Percentiles rank a stretch among this genome's conserved stretches.
These are phyloP conservation scores for Diarsia brunnea DNA, from an alignment of 2,888 invertebrate species.

Conservation along the genomic window DNA sequence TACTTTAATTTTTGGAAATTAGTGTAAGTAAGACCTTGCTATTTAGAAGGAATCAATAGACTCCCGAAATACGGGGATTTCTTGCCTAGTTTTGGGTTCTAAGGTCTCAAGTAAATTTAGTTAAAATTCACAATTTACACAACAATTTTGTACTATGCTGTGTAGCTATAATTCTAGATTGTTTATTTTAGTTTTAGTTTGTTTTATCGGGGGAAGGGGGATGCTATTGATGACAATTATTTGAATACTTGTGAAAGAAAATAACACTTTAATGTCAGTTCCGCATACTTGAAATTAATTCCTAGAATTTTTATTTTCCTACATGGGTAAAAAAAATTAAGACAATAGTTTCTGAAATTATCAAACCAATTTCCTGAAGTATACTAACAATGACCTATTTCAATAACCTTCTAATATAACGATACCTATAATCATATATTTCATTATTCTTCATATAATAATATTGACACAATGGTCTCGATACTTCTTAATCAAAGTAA, in stretches of 20 bases:
- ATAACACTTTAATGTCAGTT: neutral
- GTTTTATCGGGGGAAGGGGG: too few species aligned
- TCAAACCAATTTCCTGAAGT: neutral
- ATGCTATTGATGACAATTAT: neutral
- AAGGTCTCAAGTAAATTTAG: too few species aligned
- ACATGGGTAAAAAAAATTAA: neutral
- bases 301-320: neutral
- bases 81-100: too few species aligned
- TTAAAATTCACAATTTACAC: too few species aligned
- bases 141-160: too few species aligned
- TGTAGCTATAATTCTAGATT: too few species aligned
- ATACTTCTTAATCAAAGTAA: conserved; percentile 34
- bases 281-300: neutral
- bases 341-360: neutral
- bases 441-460: neutral
- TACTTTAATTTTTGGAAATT: too few species aligned
- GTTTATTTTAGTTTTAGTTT: too few species aligned
- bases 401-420: too few species aligned
- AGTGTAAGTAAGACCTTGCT: too few species aligned
- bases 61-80: too few species aligned
- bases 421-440: neutral
- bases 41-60: too few species aligned
- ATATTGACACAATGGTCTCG: neutral
- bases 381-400: neutral
- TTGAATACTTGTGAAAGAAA: neutral